Evolutionary conservation across 2,888 invertebrate species (phyloP).

Genomic region (Dolichomitus sp.): DNA sequence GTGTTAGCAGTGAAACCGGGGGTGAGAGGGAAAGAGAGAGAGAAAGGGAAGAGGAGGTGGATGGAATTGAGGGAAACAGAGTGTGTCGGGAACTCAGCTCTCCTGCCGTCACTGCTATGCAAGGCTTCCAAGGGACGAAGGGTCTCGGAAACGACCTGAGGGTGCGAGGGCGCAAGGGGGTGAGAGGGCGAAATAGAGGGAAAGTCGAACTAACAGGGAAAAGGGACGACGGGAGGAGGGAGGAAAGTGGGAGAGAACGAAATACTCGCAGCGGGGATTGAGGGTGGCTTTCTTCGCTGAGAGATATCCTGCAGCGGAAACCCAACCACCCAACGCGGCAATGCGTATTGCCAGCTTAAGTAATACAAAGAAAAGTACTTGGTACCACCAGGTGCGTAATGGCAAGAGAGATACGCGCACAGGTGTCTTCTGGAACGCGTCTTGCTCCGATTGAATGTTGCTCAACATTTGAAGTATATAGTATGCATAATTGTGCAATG

Average conservation of each 20-base stretch:
- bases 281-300: constrained; percentile 83
- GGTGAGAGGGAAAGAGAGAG: constrained; percentile 50
- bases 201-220: constrained; percentile 51
- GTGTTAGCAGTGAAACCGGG: constrained; percentile 44
- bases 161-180: constrained; percentile 35
- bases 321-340: constrained; percentile 34
- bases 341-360: constrained; percentile 49
- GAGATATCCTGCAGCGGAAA: constrained; percentile 82
- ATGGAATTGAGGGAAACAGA: constrained; percentile 81
- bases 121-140: constrained; percentile 64
- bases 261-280: constrained; percentile 79
- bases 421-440: constrained; percentile 3
- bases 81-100: constrained; percentile 80
- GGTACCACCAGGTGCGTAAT: constrained; percentile 54
- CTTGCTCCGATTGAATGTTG: neutral
- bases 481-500: neutral
- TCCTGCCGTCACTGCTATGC: constrained; percentile 63
- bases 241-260: constrained; percentile 47
- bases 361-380: constrained; percentile 56
- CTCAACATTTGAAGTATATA: neutral
- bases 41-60: constrained; percentile 69
- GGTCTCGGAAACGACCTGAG: constrained; percentile 53
- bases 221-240: constrained; percentile 10
- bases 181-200: constrained; percentile 35
- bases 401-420: constrained; percentile 22